phyloP scores from a whole-genome alignment of 2,113 vertebrate species.

The Myotis lucifugus region DNA sequence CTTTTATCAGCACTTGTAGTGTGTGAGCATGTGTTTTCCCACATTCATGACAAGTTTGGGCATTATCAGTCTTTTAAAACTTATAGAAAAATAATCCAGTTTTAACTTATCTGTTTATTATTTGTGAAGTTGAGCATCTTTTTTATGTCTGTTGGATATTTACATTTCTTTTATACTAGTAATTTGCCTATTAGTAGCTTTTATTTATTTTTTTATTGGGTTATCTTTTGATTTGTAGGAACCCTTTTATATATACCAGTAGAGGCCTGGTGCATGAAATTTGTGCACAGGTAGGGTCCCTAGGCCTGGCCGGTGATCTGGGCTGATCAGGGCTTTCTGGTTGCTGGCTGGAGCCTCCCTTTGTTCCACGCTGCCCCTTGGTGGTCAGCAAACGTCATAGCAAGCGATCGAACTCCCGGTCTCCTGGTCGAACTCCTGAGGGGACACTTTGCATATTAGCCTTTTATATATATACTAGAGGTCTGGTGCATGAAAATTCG shows the following conservation, averaged over 20 bases:
- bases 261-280: too few species aligned
- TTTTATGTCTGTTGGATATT: constrained; percentile 23
- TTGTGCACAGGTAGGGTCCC: too few species aligned
- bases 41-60: neutral
- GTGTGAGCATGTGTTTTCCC: neutral
- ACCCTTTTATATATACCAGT: neutral
- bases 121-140: constrained; percentile 12
- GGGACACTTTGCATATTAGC: too few species aligned
- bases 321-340: too few species aligned
- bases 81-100: neutral
- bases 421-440: too few species aligned
- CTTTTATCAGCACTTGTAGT: neutral
- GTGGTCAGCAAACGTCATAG: too few species aligned
- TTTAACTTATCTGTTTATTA: constrained; percentile 16
- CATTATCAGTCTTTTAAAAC: neutral
- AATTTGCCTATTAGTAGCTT: neutral
- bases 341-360: too few species aligned
- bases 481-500: too few species aligned
- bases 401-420: too few species aligned
- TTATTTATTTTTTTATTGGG: constrained; percentile 26
- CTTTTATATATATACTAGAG: too few species aligned
- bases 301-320: too few species aligned
- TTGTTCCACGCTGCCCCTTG: too few species aligned
- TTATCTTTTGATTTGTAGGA: constrained; percentile 54
- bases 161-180: constrained; percentile 17